Percentiles rank a stretch among this genome's conserved stretches.
These are phyloP conservation scores for Anthopleura sola DNA, from an alignment of 64 coral and sea anemone genomes.

Conservation along the genomic window DNA sequence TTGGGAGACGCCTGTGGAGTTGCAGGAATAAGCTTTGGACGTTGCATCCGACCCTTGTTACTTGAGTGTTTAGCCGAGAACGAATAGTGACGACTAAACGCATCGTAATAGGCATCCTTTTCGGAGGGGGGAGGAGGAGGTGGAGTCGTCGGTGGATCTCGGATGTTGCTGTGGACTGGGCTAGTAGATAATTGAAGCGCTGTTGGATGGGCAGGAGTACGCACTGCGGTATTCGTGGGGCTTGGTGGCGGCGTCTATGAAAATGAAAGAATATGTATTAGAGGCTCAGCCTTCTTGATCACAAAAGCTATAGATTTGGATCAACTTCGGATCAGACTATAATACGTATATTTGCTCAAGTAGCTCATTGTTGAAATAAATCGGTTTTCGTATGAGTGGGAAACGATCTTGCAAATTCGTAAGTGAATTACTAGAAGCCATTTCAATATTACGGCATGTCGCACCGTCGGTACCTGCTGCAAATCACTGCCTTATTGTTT, in stretches of 20 bases:
- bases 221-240: conserved; percentile 55
- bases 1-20: conserved; percentile 60
- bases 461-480: no score
- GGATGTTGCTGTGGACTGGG: conserved; percentile 28
- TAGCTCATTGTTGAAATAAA: no score
- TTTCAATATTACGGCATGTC: no score
- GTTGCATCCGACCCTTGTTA: conserved; percentile 15
- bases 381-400: no score
- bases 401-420: no score
- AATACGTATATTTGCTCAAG: no score
- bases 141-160: conserved; percentile 78
- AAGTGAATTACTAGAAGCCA: no score
- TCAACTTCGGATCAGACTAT: no score
- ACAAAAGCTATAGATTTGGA: background rate
- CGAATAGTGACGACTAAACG: conserved; percentile 86
- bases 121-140: conserved; percentile 80
- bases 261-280: background rate
- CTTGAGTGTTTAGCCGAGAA: conserved; percentile 88
- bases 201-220: conserved; percentile 30
- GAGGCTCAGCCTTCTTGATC: background rate
- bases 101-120: conserved; percentile 82
- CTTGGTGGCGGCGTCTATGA: conserved; percentile 82
- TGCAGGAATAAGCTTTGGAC: conserved; percentile 28
- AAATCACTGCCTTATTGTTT: no score
- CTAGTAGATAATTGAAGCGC: conserved; percentile 32